Evolutionary conservation across 2,113 vertebrate genomes (phyloP).

Genomic region (Nyctibius bracteatus): DNA sequence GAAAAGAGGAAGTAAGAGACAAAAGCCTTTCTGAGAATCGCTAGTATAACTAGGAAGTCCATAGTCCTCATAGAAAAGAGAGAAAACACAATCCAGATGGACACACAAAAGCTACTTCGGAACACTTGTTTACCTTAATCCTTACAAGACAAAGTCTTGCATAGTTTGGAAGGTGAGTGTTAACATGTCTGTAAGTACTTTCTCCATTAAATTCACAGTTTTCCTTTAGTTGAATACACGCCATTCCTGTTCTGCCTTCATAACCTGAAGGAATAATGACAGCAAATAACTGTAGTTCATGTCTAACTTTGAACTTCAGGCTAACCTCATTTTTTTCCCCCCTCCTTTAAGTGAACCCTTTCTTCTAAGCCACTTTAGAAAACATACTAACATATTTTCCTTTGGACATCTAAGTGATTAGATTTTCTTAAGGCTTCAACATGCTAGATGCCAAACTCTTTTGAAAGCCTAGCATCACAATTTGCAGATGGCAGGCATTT

Average conservation of each 20-base stretch:
- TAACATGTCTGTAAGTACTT: constrained; percentile 72
- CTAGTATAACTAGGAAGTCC: neutral
- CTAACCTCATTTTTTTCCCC: neutral
- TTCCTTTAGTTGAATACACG: constrained; percentile 76
- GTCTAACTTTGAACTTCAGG: neutral
- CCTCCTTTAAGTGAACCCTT: neutral
- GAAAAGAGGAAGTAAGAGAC: neutral
- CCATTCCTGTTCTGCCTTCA: constrained; percentile 89
- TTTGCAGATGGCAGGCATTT: neutral
- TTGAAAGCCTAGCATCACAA: neutral
- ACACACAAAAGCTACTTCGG: neutral
- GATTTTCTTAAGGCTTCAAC: neutral
- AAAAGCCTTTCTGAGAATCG: neutral
- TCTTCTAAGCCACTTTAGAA: neutral
- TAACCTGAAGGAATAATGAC: constrained; percentile 72
- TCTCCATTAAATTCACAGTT: constrained; percentile 75
- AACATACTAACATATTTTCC: neutral
- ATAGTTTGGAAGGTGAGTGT: constrained; percentile 78
- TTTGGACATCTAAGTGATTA: neutral
- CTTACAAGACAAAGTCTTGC: constrained; percentile 84
- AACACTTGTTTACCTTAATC: constrained; percentile 75
- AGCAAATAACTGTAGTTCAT: neutral
- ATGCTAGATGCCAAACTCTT: neutral
- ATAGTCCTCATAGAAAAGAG: neutral
- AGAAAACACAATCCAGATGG: neutral